Conservation (phyloP, 2,888 invertebrate species). For the Trimorus sp. region DNA sequence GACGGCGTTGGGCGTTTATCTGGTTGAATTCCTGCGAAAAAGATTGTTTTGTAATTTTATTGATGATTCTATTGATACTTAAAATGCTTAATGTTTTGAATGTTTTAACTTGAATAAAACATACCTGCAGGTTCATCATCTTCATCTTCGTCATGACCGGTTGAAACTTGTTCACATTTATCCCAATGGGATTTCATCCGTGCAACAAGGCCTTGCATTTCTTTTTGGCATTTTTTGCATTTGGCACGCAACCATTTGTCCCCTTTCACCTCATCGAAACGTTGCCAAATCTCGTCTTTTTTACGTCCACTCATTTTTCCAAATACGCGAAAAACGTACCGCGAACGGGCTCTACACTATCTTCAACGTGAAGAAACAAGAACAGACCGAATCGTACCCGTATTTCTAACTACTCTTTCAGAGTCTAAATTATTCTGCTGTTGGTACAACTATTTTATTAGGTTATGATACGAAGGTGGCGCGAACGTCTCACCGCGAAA, state of each 20-base stretch:
- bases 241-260: slow-evolving; percentile 31
- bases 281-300: slow-evolving; percentile 23
- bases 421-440: slow-evolving; percentile 4
- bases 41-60: slow-evolving; percentile 10
- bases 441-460: slow-evolving; percentile 12
- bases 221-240: slow-evolving; percentile 26
- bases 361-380: slow-evolving; percentile 14
- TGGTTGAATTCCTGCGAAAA: slow-evolving; percentile 17
- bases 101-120: slow-evolving; percentile 6
- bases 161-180: slow-evolving; percentile 7
- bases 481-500: slow-evolving; percentile 16
- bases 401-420: slow-evolving; percentile 18
- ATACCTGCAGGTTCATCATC: slow-evolving; percentile 12
- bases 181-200: slow-evolving; percentile 30
- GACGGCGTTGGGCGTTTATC: slow-evolving; percentile 10
- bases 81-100: background rate
- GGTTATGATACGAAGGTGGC: slow-evolving; percentile 19
- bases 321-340: slow-evolving; percentile 3
- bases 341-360: slow-evolving; percentile 16
- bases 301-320: slow-evolving; percentile 30
- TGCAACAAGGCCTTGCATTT: slow-evolving; percentile 35
- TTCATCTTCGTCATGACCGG: background rate
- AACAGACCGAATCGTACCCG: slow-evolving; percentile 10
- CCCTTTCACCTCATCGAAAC: slow-evolving; percentile 24
- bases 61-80: slow-evolving; percentile 7